These are phyloP conservation scores for Lasius platythorax DNA, from an alignment of 2,888 invertebrate species.

Conservation along the genomic window DNA sequence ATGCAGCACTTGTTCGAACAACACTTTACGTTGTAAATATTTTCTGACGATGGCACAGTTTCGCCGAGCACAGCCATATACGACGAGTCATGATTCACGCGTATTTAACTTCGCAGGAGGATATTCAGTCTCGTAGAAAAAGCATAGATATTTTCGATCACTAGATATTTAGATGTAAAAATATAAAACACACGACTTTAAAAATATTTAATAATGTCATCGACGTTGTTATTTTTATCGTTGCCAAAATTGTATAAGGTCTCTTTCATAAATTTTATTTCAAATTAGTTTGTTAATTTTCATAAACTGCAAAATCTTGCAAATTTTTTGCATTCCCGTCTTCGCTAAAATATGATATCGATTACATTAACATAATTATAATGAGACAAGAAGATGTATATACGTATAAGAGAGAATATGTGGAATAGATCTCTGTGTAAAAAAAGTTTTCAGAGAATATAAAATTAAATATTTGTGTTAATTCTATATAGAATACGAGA, in stretches of 20 bases:
- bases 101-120: not conserved
- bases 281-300: slow-evolving; percentile 1
- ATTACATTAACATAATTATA: not conserved
- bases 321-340: not conserved
- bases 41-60: not conserved
- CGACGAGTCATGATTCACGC: not conserved
- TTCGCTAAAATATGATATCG: not conserved
- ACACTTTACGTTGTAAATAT: slow-evolving; percentile 36
- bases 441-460: not conserved
- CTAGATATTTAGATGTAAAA: not conserved
- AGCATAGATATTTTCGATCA: not conserved
- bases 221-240: not conserved
- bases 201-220: not conserved
- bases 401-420: too few species aligned
- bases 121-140: not conserved
- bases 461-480: not conserved
- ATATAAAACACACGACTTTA: not conserved
- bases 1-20: slow-evolving; percentile 16
- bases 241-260: slow-evolving; percentile 1
- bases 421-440: too few species aligned
- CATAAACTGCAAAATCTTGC: not conserved
- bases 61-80: not conserved
- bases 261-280: not conserved
- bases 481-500: not conserved
- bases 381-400: too few species aligned